Base-by-base conservation (phyloP, 64 coral and sea anemone species). In the Actinia equina region DNA sequence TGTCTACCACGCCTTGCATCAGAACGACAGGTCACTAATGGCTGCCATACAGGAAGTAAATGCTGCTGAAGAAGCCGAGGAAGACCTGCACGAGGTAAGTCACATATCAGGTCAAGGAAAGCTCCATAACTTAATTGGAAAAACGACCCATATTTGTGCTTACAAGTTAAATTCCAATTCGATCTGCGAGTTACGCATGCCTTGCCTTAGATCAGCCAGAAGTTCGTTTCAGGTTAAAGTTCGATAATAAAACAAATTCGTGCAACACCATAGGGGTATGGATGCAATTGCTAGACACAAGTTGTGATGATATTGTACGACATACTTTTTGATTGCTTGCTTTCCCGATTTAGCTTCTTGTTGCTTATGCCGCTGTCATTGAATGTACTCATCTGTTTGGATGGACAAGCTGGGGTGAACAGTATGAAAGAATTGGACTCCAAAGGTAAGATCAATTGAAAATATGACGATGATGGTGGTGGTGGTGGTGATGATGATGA, bases 1-100 rank as follows among this genome's bases (percentile, higher is more conserved):
- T 64, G 93, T 95, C 71, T 99, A 95, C 77, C 93, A 99, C 67
- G 88, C 88, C 17, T 61, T 93, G 63, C 93, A 94, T n/a, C 77
- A 90, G 41, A 94, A 95, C 52, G 94, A 91, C n/a, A 80, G 83
- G 63, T 99, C 97, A 4, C 52, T 99, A 11, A 99, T 99, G 97
- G 93, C 93, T 62, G 90, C 97, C 20, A 88, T 99, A 49, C 88
- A 99, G 45, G 91, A 95, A 60, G 85, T 99, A 18, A 99, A 99
- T 65, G 85, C 86, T 13, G 97, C 97, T 5, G 97, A 99, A 67
- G 93, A 99, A 79, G 97, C 93, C 16, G 95, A 98, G 19, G 92
- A 94, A 59, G 95, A 99, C 43, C 20, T 99, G 9, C 93, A 95
- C 55, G 97, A 99, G 88, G 97, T 99, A 30, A 74, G 69, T 65